Evolutionary conservation across 1,140 invertebrate species (phyloP).

Genomic region (Drosophila albomicans): DNA sequence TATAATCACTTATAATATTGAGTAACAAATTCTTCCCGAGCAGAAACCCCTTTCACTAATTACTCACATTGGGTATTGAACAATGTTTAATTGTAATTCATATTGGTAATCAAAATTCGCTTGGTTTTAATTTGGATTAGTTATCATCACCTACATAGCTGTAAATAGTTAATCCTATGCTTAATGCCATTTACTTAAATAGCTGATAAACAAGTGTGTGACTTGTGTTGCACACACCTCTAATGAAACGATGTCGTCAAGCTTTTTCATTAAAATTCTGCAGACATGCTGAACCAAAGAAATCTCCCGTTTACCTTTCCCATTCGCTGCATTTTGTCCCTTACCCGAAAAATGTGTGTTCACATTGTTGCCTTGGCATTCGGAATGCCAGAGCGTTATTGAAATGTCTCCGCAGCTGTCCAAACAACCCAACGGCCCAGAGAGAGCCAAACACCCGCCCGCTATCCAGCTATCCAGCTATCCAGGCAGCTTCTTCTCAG

Average conservation of each 20-base stretch:
- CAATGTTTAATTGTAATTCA: too few relatives aligned
- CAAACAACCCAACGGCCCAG: slow-evolving; percentile 52
- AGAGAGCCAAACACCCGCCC: background rate
- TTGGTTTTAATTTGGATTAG: background rate
- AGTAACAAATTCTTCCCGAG: too few relatives aligned
- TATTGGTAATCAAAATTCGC: background rate
- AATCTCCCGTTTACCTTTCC: background rate
- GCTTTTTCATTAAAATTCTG: slow-evolving; percentile 74
- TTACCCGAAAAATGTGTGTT: slow-evolving; percentile 2
- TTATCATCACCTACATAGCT: background rate
- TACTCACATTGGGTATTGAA: too few relatives aligned
- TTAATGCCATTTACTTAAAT: slow-evolving; percentile 1
- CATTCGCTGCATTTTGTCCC: background rate
- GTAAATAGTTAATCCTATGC: background rate
- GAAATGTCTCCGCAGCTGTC: slow-evolving; percentile 81
- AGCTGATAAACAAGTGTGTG: slow-evolving; percentile 13
- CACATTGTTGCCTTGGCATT: slow-evolving; percentile 58
- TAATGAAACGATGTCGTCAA: slow-evolving; percentile 40
- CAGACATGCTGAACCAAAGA: slow-evolving; percentile 50
- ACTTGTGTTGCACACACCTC: slow-evolving; percentile 1
- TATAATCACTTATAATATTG: too few relatives aligned
- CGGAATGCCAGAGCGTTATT: slow-evolving; percentile 64
- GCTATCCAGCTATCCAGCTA: too few relatives aligned
- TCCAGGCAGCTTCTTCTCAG: background rate
- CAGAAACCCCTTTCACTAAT: too few relatives aligned